These are phyloP conservation scores for Enteromius paludinosus DNA, from an alignment of 2,797 vertebrate species.

Conservation along the genomic window DNA sequence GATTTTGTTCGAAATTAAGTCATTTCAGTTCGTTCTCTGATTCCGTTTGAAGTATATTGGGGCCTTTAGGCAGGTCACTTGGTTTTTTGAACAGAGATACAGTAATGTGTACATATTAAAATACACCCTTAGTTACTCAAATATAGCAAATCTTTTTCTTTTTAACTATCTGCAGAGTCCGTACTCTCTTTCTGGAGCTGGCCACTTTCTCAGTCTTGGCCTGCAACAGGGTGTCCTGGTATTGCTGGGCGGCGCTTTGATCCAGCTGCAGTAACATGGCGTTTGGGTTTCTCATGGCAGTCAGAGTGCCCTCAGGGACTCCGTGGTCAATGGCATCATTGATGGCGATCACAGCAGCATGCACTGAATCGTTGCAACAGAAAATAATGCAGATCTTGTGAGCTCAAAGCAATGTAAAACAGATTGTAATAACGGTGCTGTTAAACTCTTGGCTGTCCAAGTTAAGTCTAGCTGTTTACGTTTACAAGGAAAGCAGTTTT, in stretches of 20 bases:
- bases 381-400: slow-evolving; percentile 12
- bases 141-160: not conserved
- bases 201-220: slow-evolving; percentile 92
- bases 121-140: not conserved
- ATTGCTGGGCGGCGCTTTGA: slow-evolving; percentile 72
- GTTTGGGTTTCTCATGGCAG: slow-evolving; percentile 93
- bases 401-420: not conserved
- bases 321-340: slow-evolving; percentile 93
- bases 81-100: too few relatives aligned
- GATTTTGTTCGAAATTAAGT: too few relatives aligned
- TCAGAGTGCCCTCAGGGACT: slow-evolving; percentile 85
- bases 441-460: slow-evolving; percentile 25
- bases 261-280: slow-evolving; percentile 93
- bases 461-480: slow-evolving; percentile 6
- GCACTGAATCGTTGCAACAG: slow-evolving; percentile 78
- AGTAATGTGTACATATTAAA: not conserved
- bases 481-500: slow-evolving; percentile 2
- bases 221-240: slow-evolving; percentile 87
- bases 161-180: slow-evolving; percentile 18
- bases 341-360: slow-evolving; percentile 97
- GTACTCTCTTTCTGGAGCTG: slow-evolving; percentile 91
- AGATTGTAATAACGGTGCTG: not conserved
- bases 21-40: too few relatives aligned
- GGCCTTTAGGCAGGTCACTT: too few relatives aligned
- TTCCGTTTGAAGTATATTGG: too few relatives aligned